Evolutionary conservation across 2,113 vertebrate species (phyloP), one percentile per base, ranked within the genome.

Genomic region (Brachypodius melanocephalos): DNA sequence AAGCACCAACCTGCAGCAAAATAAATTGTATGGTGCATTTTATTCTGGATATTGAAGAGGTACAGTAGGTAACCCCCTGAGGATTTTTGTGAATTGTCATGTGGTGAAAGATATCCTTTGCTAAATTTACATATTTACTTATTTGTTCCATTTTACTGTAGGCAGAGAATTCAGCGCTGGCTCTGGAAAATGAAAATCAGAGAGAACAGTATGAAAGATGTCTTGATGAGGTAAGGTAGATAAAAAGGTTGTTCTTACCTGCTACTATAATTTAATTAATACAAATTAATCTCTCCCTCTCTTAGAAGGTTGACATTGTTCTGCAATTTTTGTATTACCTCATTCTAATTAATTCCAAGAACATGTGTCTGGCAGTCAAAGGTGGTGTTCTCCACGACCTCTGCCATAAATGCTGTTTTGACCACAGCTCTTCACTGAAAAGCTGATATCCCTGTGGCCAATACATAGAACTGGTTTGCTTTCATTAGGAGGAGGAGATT

Each of bases 131-230:
- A 67, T 90, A 74, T 96, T 77, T 96, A 79, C 94, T 91, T 95
- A 28, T 81, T 94, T 91, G 48, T 77, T 88, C 62, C 76, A 9
- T 97, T 95, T 96, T 89, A 69, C 95, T 95, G 58, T 97, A 99
- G 99, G 98, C 98, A 78, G 96, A 98, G 93, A 99, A 99, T 94
- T 99, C 98, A 17, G 98, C 98, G 0, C 88, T 99, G 98, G 98
- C 98, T 80, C 94, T 96, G 97, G 99, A 99, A 98, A 99, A 99
- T 52, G 98, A 98, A 97, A 98, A 95, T 97, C 99, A 99, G 97
- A 98, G 99, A 96, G 98, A 99, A 38, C 98, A 99, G 93, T 99
- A 99, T 79, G 99, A 99, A 87, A 97, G 98, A 83, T 99, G 99
- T 85, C 98, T 99, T 6, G 99, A 99, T 77, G 98, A 99, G 98